phyloP scores from a whole-genome alignment of 92 coral and sea anemone genomes.

The Blastomussa wellsi region DNA sequence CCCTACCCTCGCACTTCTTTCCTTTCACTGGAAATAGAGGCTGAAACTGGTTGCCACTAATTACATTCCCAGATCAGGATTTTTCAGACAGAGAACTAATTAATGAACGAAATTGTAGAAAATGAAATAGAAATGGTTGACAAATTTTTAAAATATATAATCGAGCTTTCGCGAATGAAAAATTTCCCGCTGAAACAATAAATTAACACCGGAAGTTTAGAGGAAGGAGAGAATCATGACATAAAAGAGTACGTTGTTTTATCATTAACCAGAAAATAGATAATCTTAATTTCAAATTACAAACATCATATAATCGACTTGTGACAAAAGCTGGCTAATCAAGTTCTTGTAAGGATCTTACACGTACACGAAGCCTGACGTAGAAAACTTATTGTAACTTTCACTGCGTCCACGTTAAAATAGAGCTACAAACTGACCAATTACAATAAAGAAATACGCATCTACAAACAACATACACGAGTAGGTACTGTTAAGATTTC shows the following conservation, averaged over 20 bases:
- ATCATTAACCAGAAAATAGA: too few species aligned
- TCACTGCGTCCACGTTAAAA: neutral
- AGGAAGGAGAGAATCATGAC: slow-evolving; percentile 2
- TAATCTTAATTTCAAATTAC: neutral
- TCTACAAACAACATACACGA: neutral
- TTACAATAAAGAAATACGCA: neutral
- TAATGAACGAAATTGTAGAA: neutral
- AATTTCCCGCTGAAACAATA: slow-evolving; percentile 11
- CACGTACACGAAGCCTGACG: neutral
- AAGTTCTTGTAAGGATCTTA: neutral
- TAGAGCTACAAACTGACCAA: neutral
- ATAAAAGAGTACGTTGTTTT: neutral
- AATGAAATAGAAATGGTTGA: neutral
- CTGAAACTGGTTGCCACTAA: neutral
- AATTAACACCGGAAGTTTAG: slow-evolving; percentile 29
- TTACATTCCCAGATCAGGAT: neutral
- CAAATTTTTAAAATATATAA: neutral
- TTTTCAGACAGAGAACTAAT: neutral
- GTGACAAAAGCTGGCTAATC: neutral
- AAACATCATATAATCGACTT: neutral
- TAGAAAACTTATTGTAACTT: neutral
- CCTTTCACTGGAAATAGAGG: too few species aligned
- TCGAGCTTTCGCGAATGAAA: slow-evolving; percentile 1
- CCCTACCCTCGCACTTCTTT: too few species aligned
- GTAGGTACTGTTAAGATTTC: neutral